Conservation (phyloP, 2,113 vertebrate species). For the Burhinus bistriatus region DNA sequence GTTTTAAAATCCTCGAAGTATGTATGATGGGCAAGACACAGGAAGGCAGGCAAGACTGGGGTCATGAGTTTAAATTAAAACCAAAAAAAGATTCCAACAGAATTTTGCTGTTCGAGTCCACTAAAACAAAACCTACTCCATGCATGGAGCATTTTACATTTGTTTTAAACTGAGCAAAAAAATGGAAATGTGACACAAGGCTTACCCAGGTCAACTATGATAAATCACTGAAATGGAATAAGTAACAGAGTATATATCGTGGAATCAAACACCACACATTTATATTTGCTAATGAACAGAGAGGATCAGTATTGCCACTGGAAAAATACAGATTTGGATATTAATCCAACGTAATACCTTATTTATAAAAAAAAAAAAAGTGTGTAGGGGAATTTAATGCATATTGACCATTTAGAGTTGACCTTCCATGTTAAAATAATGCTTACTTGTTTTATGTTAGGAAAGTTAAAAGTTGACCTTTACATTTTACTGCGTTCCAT, state of each 20-base stretch:
- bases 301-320: not conserved
- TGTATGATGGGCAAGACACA: not conserved
- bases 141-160: not conserved
- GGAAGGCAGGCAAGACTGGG: not conserved
- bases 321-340: not conserved
- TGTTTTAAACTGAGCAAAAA: not conserved
- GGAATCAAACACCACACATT: not conserved
- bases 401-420: not conserved
- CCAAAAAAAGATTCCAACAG: not conserved
- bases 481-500: not conserved
- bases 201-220: not conserved
- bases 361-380: not conserved
- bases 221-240: not conserved
- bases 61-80: not conserved
- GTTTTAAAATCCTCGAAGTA: not conserved
- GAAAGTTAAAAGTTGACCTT: not conserved
- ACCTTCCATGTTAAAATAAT: not conserved
- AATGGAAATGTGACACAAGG: rapidly evolving
- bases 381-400: not conserved
- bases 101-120: not conserved
- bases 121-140: not conserved
- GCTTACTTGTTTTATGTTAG: not conserved
- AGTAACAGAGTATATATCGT: not conserved
- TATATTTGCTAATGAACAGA: not conserved
- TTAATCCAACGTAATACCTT: not conserved